Evolutionary conservation across 2,888 invertebrate genomes (phyloP).

Genomic region (Xylophagus ater): DNA sequence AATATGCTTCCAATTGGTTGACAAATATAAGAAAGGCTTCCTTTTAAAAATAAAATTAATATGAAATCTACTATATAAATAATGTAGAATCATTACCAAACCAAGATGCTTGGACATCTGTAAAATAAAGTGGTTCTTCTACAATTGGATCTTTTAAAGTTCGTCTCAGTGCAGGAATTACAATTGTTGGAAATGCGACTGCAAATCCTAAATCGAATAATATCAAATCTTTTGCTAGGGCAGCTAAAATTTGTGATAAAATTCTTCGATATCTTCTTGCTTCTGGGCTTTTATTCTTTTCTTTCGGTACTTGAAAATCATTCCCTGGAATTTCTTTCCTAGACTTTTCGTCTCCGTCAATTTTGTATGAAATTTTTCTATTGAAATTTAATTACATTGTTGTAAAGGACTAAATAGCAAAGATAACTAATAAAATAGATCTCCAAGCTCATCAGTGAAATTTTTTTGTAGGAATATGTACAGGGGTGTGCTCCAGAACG

Average conservation of each 20-base stretch:
- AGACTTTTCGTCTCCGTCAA: too few relatives aligned
- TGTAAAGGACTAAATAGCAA: too few relatives aligned
- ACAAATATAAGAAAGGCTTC: slow-evolving; percentile 45
- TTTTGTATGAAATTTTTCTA: too few relatives aligned
- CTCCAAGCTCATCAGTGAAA: too few relatives aligned
- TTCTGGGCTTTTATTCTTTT: too few relatives aligned
- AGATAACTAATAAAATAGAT: too few relatives aligned
- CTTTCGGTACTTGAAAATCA: too few relatives aligned
- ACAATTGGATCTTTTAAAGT: slow-evolving; percentile 28
- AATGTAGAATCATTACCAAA: slow-evolving; percentile 39
- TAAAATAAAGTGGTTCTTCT: slow-evolving; percentile 40
- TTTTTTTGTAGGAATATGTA: too few relatives aligned
- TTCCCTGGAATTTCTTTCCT: too few relatives aligned
- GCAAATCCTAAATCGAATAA: slow-evolving; percentile 48
- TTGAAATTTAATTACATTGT: too few relatives aligned
- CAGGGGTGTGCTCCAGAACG: too few relatives aligned
- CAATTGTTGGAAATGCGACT: slow-evolving; percentile 47
- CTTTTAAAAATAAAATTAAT: slow-evolving; percentile 29
- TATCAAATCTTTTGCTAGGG: slow-evolving; percentile 43
- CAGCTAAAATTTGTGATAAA: slow-evolving; percentile 40
- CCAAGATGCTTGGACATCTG: slow-evolving; percentile 46
- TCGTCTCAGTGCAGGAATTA: slow-evolving; percentile 44
- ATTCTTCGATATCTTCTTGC: too few relatives aligned
- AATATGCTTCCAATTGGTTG: slow-evolving; percentile 47
- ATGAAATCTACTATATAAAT: not conserved